Evolutionary conservation across 2,797 vertebrate genomes (phyloP).

Genomic region (Syngnathus rostellatus): DNA sequence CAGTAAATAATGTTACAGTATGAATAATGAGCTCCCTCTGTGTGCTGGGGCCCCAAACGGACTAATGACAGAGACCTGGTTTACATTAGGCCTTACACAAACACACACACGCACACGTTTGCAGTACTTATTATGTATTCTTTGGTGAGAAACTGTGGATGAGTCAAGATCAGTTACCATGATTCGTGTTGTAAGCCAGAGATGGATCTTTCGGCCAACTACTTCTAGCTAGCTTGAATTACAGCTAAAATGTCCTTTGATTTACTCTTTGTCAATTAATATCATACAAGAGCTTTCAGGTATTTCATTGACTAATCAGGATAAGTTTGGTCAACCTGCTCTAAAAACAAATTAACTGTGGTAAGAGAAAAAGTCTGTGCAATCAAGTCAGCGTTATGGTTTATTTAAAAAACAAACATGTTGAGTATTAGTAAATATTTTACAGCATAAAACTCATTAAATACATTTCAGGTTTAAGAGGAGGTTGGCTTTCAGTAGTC

Average conservation of each 20-base stretch:
- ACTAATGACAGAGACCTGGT: slow-evolving; percentile 65
- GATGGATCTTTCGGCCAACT: no score
- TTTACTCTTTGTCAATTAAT: no score
- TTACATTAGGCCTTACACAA: slow-evolving; percentile 52
- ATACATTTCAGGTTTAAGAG: not conserved
- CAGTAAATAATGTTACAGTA: slow-evolving; percentile 64
- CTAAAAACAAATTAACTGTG: no score
- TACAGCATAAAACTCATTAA: not conserved
- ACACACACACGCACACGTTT: slow-evolving; percentile 20
- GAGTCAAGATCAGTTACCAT: not conserved
- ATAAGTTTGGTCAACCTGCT: no score
- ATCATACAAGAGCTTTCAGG: no score
- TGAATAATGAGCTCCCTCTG: slow-evolving; percentile 61
- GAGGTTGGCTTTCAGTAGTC: not conserved
- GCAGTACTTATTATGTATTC: not conserved
- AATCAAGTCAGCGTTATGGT: not conserved
- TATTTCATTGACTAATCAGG: no score
- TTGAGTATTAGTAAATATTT: slow-evolving; percentile 3
- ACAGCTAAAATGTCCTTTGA: no score
- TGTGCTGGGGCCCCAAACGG: slow-evolving; percentile 43
- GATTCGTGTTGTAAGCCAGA: not conserved
- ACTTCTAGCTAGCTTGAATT: no score
- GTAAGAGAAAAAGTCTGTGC: not conserved
- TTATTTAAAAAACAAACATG: not conserved
- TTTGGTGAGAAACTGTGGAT: not conserved